These are phyloP conservation scores for Linnaemya tessellans DNA, from an alignment of 2,888 invertebrate species.

Conservation along the genomic window DNA sequence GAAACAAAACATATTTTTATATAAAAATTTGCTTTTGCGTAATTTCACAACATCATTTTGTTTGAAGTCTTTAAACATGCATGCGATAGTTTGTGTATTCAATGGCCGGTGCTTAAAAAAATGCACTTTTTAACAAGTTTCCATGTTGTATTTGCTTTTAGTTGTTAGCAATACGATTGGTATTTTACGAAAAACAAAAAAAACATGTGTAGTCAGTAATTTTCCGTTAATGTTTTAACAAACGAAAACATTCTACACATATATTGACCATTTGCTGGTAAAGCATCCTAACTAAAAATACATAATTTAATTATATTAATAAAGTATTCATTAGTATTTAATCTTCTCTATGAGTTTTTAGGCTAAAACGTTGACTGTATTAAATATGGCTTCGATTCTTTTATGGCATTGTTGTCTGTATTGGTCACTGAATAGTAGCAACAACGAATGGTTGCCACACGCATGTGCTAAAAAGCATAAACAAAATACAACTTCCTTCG, in stretches of 20 bases:
- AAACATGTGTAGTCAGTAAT: background rate
- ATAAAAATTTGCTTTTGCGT: background rate
- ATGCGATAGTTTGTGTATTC: background rate
- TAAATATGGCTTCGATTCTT: too few species aligned
- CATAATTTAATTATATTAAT: background rate
- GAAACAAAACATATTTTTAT: background rate
- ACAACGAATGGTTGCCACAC: too few species aligned
- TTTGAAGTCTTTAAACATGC: background rate
- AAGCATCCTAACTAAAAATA: background rate
- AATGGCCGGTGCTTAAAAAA: constrained; percentile 43
- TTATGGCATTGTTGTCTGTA: too few species aligned
- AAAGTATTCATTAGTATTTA: too few species aligned
- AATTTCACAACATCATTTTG: background rate
- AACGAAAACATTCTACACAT: constrained; percentile 23
- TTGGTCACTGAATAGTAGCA: too few species aligned
- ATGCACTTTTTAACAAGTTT: constrained; percentile 51
- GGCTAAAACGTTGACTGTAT: too few species aligned
- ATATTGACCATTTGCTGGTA: background rate
- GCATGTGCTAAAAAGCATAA: too few species aligned
- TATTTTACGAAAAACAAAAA: background rate
- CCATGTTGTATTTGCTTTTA: background rate
- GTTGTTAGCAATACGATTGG: background rate
- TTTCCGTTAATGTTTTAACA: constrained; percentile 26
- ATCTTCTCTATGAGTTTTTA: too few species aligned
- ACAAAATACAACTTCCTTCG: too few species aligned